Percentiles rank a stretch among this genome's conserved stretches.
Evolutionary conservation across 2,113 vertebrate species (phyloP).

Genomic region (Manacus vitellinus): DNA sequence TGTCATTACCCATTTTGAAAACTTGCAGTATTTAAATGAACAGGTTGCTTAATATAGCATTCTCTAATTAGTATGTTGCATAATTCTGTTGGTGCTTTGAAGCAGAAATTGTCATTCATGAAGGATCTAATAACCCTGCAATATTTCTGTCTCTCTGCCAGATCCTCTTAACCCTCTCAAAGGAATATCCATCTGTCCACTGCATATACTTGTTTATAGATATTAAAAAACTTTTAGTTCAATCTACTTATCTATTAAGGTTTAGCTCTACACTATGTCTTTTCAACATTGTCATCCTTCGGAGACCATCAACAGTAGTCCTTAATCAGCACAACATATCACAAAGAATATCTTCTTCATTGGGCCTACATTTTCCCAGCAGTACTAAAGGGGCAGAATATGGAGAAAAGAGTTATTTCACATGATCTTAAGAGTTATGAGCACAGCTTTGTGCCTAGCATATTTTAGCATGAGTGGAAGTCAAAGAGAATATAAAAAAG

Average conservation of each 20-base stretch:
- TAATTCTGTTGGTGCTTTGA: slow-evolving; percentile 19
- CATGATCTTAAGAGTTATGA: neutral
- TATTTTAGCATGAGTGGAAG: neutral
- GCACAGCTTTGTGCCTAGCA: neutral
- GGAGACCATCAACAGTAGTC: neutral
- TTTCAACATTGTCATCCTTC: neutral
- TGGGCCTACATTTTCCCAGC: neutral
- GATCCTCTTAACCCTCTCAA: neutral
- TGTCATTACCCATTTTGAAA: neutral
- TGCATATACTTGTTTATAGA: neutral
- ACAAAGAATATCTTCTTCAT: neutral
- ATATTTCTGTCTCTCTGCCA: neutral
- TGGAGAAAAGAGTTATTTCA: neutral
- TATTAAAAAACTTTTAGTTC: neutral
- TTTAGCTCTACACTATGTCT: neutral
- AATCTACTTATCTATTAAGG: neutral
- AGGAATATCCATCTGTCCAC: neutral
- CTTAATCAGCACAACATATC: neutral
- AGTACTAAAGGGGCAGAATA: neutral
- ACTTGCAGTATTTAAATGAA: neutral
- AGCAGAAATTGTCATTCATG: neutral
- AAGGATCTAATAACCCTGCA: neutral
- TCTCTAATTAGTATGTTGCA: neutral
- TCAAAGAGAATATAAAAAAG: neutral
- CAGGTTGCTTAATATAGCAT: neutral